These are phyloP conservation scores for Alaudala cheleensis DNA, from an alignment of 2,113 vertebrate genomes.

Conservation along the genomic window DNA sequence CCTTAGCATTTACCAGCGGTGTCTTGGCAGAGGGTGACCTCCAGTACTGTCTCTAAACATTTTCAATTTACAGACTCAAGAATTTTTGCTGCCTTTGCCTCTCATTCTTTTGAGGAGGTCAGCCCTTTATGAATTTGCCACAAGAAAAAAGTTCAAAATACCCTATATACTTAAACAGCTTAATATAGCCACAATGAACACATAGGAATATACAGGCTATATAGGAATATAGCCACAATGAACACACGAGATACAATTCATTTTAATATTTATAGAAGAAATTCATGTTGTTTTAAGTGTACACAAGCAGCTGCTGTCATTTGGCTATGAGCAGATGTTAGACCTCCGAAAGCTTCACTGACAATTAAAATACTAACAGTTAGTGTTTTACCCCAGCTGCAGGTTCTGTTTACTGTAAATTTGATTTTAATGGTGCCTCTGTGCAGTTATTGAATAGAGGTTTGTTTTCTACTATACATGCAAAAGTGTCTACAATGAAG, in stretches of 20 bases:
- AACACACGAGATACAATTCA: conserved; percentile 29
- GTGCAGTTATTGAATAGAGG: conserved; percentile 71
- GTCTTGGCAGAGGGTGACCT: conserved; percentile 60
- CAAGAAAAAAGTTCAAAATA: conserved; percentile 30
- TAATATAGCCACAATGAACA: conserved; percentile 1
- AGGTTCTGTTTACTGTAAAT: conserved; percentile 83
- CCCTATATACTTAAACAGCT: conserved; percentile 26
- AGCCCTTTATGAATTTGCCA: conserved; percentile 37
- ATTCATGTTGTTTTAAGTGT: conserved; percentile 67
- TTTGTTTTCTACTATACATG: conserved; percentile 73
- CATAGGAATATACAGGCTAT: not conserved
- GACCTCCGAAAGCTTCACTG: conserved; percentile 77
- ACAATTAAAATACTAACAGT: conserved; percentile 85
- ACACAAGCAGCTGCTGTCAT: conserved; percentile 77
- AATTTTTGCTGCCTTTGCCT: conserved; percentile 50
- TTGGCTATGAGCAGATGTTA: conserved; percentile 81
- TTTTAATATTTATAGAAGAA: conserved; percentile 70
- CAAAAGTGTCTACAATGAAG: conserved; percentile 73
- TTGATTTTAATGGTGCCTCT: conserved; percentile 81
- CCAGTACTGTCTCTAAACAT: conserved; percentile 60
- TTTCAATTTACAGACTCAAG: conserved; percentile 65
- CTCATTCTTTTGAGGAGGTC: conserved; percentile 66
- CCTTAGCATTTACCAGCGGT: conserved; percentile 4
- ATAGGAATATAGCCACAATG: not conserved
- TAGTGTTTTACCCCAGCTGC: conserved; percentile 81